phyloP scores from a whole-genome alignment of 1,140 invertebrate genomes.

The Drosophila neocordata region DNA sequence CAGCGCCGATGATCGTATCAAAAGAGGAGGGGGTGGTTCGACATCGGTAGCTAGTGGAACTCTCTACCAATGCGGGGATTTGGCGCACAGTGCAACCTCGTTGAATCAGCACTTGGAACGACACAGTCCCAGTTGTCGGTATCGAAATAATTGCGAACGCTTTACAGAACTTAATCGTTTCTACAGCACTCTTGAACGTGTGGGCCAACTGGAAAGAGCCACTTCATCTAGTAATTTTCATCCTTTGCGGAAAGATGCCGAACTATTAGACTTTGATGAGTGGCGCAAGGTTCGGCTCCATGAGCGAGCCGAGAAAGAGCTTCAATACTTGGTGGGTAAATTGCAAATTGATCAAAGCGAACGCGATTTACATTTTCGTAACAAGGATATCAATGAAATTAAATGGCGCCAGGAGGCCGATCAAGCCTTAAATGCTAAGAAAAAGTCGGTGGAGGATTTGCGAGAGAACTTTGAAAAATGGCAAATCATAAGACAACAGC shows the following conservation, averaged over 20 bases:
- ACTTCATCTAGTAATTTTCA: constrained; percentile 88
- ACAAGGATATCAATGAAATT: constrained; percentile 87
- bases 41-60: constrained; percentile 60
- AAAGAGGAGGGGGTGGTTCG: constrained; percentile 36
- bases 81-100: constrained; percentile 78
- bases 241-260: constrained; percentile 88
- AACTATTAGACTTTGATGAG: constrained; percentile 93
- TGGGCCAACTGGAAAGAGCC: constrained; percentile 91
- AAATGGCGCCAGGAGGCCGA: constrained; percentile 90
- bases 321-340: constrained; percentile 90
- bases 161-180: constrained; percentile 94
- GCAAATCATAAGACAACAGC: constrained; percentile 72
- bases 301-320: constrained; percentile 91
- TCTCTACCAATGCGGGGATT: constrained; percentile 73
- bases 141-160: constrained; percentile 89
- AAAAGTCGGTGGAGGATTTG: constrained; percentile 94
- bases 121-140: constrained; percentile 82
- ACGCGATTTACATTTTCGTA: constrained; percentile 91
- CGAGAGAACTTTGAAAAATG: constrained; percentile 87
- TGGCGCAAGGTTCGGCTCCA: constrained; percentile 92
- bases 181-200: constrained; percentile 92
- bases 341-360: constrained; percentile 91
- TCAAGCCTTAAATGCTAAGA: constrained; percentile 90
- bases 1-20: constrained; percentile 83
- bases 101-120: constrained; percentile 62